Conservation (phyloP, 2,797 vertebrate species). For the Pristis pectinata region DNA sequence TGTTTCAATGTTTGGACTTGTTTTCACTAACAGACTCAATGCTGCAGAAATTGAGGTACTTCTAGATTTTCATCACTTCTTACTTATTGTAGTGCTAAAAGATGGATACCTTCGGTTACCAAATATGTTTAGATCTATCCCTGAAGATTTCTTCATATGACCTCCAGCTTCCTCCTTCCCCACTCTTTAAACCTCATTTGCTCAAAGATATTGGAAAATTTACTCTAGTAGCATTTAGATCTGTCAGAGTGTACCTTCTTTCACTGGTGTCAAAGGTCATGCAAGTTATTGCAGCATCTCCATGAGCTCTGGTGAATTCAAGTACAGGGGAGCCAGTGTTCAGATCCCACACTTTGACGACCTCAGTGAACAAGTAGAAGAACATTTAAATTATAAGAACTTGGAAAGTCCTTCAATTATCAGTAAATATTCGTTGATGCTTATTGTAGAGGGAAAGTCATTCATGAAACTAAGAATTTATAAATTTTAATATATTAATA, state of each 20-base stretch:
- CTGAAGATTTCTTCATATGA: too few species aligned
- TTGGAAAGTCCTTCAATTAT: background rate
- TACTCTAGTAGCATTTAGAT: background rate
- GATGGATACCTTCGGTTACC: too few species aligned
- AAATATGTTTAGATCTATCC: too few species aligned
- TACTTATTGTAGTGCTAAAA: too few species aligned
- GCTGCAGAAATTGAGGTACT: too few species aligned
- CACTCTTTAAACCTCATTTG: too few species aligned
- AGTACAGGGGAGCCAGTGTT: conserved; percentile 43
- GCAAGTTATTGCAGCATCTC: conserved; percentile 42
- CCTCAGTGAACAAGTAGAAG: conserved; percentile 37
- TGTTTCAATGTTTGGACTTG: too few species aligned
- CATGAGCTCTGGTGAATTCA: conserved; percentile 42
- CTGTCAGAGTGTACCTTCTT: conserved; percentile 41
- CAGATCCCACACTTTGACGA: conserved; percentile 46
- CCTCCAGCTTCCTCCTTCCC: too few species aligned
- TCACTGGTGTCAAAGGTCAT: conserved; percentile 43
- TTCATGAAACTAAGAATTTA: too few species aligned
- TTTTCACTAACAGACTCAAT: too few species aligned
- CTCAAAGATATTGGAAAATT: background rate
- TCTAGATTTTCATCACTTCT: too few species aligned
- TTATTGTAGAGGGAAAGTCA: too few species aligned
- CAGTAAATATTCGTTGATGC: background rate
- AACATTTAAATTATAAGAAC: background rate
- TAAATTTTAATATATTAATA: background rate